Base-by-base conservation (phyloP, 2,113 vertebrate species). In the Pterocles gutturalis region DNA sequence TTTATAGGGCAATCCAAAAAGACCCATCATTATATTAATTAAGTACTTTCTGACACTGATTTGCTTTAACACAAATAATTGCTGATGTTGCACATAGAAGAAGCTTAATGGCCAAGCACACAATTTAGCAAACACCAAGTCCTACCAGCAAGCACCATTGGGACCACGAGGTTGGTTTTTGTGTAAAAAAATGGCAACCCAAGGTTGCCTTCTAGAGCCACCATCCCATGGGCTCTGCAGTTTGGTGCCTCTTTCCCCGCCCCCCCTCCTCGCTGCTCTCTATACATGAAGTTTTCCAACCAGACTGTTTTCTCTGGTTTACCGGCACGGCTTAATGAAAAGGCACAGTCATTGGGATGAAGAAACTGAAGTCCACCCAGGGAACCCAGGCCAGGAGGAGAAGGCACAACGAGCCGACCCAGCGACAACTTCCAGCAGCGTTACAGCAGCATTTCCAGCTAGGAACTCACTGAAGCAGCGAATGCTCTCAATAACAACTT, bases 321-420 rank as follows among this genome's bases (percentile, higher is more conserved):
- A n/a, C 25, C 76, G 48, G 58, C 65, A n/a, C 3, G 38, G 75
- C 31, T 31, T 25, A 13, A 36, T 7, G 43, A 69, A 76, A 88
- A 65, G 15, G 11, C 49, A n/a, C 31, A 33, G 48, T 26, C 25
- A 33, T 41, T 24, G 0, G 0, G 41, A 46, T 4, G n/a, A 53
- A 73, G n/a, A 49, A 79, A 57, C n/a, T 7, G 1, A 79, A 87
- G 41, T 13, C 49, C 18, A 49, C 7, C 16, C 60, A 60, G 41
- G 77, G 22, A 93, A 45, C 7, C 21, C 5, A 6, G 8, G 25
- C 8, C 43, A 26, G 46, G 25, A 86, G 51, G n/a, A 58, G 38
- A 41, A 73, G 9, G 25, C 36, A 65, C 43, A 41, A 17, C 4
- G 2, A 33, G 8, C 21, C 0, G 0, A 66, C 36, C 22, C 61